Evolutionary conservation across 2,113 vertebrate genomes (phyloP), one percentile per base, ranked within the genome.

Genomic region (Nycticryphes semicollaris): DNA sequence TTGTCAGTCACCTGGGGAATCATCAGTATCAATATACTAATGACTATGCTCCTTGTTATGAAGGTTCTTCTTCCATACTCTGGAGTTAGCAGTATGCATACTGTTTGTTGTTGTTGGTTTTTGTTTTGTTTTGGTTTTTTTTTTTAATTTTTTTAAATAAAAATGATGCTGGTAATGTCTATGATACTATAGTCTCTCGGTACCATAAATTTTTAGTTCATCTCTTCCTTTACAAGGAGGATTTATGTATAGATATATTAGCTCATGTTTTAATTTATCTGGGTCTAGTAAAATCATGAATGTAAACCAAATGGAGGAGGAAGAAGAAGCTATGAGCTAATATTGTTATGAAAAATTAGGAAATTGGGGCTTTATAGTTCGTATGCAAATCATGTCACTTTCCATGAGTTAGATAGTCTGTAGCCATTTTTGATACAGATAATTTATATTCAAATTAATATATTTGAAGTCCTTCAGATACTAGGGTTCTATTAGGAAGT

Each of bases 371-470:
- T 76, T 82, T 68, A 3, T 51, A 47, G 48, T 68, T 86, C 9
- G 51, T 75, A 9, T 72, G 28, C 43, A 88, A 43, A 51, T 93
- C 1, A 1, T 31, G 30, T 68, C 27, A 27, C 15, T 92, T 95
- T 54, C 24, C 24, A 28, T 5, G 25, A 43, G 35, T 24, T 68
- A 43, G 20, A 20, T 72, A 54, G 62, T 95, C n/a, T 87, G 39
- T 76, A 76, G 39, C 33, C 10, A 24, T 90, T 90, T 86, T 48
- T 73, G 69, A 57, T 90, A 24, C 27, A 76, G 48, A 51, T 75
- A 79, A 82, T 82, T 92, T 90, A n/a, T 66, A 64, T 83, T 96
- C 53, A 85, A 51, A 90, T 94, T 35, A 76, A 73, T 82, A 10
- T 50, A 73, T 85, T 82, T 88, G 54, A 86, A 83, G 25, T 62